Conservation (phyloP, 2,113 vertebrate genomes). For the Gasterosteus aculeatus region DNA sequence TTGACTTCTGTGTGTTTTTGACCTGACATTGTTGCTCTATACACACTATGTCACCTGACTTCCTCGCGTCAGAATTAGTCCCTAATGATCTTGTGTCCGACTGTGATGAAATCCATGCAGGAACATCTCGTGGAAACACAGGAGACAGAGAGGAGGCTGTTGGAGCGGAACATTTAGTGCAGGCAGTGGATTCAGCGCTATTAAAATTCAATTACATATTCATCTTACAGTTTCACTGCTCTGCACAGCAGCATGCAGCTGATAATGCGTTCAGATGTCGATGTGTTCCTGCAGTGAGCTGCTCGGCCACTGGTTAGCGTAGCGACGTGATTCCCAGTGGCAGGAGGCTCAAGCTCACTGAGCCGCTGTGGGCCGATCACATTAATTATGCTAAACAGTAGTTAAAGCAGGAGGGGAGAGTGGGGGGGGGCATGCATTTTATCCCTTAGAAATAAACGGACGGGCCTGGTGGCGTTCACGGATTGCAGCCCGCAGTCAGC, state of each 20-base stretch:
- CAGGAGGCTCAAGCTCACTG: conserved; percentile 63
- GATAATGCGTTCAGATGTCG: not conserved
- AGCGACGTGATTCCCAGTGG: conserved; percentile 74
- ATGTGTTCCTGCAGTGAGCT: not conserved
- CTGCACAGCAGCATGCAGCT: not conserved
- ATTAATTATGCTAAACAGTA: conserved; percentile 89
- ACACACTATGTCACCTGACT: not conserved
- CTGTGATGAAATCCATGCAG: not conserved
- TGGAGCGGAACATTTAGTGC: not conserved
- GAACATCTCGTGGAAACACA: not conserved
- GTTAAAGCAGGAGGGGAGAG: conserved; percentile 42
- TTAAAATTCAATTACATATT: not conserved
- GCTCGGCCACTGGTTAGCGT: conserved; percentile 26
- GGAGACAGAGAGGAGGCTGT: not conserved
- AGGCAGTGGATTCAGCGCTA: not conserved
- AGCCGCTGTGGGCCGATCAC: conserved; percentile 79
- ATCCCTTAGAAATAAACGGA: conserved; percentile 31
- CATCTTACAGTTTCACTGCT: not conserved
- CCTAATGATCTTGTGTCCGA: not conserved
- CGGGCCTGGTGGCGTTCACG: conserved; percentile 34
- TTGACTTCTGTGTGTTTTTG: not conserved
- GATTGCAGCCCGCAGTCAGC: conserved; percentile 41
- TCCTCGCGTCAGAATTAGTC: not conserved
- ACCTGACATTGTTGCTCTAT: not conserved
- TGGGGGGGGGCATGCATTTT: not conserved